Percentiles rank a stretch among this genome's conserved stretches.
Conservation (phyloP, 2,888 invertebrate genomes). For the Aporophyla nigra region DNA sequence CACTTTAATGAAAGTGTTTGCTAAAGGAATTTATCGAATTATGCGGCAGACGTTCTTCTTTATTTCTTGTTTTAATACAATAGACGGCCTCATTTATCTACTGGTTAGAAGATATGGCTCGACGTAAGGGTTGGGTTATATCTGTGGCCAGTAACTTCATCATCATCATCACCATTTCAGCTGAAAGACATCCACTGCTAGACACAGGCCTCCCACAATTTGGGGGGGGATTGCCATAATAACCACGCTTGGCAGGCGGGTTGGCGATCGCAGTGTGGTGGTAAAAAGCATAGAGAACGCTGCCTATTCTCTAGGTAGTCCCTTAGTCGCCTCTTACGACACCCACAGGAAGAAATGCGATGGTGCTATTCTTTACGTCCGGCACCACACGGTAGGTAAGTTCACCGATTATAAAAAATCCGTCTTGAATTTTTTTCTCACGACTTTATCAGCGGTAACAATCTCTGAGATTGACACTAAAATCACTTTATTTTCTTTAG, state of each 20-base stretch:
- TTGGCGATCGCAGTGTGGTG: too few relatives aligned
- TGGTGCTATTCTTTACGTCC: too few relatives aligned
- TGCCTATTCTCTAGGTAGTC: too few relatives aligned
- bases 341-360: too few relatives aligned
- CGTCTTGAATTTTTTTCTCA: not conserved
- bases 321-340: too few relatives aligned
- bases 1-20: slow-evolving; percentile 73
- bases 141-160: not conserved
- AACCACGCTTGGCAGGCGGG: too few relatives aligned
- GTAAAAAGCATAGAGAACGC: too few relatives aligned
- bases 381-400: not conserved
- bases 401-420: not conserved
- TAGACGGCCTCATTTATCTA: slow-evolving; percentile 16
- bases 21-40: slow-evolving; percentile 68
- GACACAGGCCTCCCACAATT: too few relatives aligned
- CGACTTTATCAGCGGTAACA: not conserved
- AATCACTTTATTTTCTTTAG: not conserved
- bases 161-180: too few relatives aligned
- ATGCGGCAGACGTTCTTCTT: slow-evolving; percentile 42
- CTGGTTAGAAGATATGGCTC: not conserved
- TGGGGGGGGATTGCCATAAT: too few relatives aligned
- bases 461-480: not conserved
- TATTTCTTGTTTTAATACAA: slow-evolving; percentile 46
- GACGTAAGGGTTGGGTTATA: slow-evolving; percentile 6
- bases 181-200: too few relatives aligned